These are phyloP conservation scores for Sebastes variabilis DNA, from an alignment of 2,797 vertebrate species.

Conservation along the genomic window DNA sequence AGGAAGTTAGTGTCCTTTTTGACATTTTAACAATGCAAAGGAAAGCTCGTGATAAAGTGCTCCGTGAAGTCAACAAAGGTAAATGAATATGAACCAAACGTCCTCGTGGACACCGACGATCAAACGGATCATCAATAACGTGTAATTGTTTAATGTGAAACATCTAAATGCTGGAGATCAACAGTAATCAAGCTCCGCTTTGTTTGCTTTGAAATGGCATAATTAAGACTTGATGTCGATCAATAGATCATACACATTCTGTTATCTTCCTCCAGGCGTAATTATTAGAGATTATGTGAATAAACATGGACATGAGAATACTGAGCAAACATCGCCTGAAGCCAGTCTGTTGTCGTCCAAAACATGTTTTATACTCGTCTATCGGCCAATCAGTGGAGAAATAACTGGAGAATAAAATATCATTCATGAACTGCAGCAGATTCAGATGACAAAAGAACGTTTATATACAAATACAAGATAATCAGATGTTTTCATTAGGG, in stretches of 20 bases:
- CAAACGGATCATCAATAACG: neutral
- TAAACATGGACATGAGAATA: neutral
- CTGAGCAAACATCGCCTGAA: neutral
- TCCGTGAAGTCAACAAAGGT: neutral
- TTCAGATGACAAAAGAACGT: neutral
- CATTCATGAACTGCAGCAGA: neutral
- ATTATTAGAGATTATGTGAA: constrained; percentile 6
- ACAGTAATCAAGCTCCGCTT: neutral
- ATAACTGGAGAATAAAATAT: neutral
- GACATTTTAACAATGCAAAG: neutral
- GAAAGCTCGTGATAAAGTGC: neutral
- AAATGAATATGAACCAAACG: neutral
- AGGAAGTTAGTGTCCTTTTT: neutral
- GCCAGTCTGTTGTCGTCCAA: neutral
- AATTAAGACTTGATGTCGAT: neutral
- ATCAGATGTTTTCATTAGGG: neutral
- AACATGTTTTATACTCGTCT: neutral
- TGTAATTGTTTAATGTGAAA: neutral
- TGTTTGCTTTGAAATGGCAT: neutral
- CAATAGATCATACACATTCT: neutral
- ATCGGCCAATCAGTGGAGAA: neutral
- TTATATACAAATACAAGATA: neutral
- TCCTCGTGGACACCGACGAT: neutral
- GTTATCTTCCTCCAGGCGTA: neutral
- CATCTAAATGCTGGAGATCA: neutral